Conservation (phyloP, 2,797 vertebrate genomes). For the Thamnophis elegans region DNA sequence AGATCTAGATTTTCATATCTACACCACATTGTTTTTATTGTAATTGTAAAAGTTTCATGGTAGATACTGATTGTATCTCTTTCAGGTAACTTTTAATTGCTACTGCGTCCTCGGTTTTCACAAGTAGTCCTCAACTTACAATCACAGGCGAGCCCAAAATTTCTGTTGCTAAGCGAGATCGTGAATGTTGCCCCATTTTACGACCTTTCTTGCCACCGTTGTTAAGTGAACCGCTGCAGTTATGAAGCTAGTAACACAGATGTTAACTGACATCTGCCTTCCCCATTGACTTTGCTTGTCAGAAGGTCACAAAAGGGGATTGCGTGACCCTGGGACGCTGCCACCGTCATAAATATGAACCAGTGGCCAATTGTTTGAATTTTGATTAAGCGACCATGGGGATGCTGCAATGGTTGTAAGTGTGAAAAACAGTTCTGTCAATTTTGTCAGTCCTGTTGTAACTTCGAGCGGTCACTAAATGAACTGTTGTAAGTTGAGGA, state of each 20-base stretch:
- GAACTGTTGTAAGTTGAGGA: background rate
- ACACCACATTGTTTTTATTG: background rate
- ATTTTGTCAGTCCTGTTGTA: background rate
- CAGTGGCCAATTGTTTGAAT: background rate
- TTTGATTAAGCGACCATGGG: too few relatives aligned
- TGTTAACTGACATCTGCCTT: background rate
- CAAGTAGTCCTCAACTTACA: background rate
- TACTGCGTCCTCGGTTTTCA: background rate
- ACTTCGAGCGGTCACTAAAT: background rate
- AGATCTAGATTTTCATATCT: background rate
- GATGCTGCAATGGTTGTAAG: background rate
- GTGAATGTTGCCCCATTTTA: background rate
- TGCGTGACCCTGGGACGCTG: background rate
- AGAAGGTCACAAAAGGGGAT: background rate
- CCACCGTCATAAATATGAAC: background rate
- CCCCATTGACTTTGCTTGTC: background rate
- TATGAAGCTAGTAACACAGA: background rate
- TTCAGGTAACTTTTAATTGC: background rate
- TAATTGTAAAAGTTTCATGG: background rate
- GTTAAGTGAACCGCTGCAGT: background rate
- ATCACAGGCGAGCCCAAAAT: background rate
- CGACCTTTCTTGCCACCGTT: fast-evolving
- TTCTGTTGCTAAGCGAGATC: background rate
- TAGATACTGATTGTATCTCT: background rate
- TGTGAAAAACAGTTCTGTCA: background rate